Base-by-base conservation (phyloP, 1,140 invertebrate species). In the Pectinophora gossypiella region DNA sequence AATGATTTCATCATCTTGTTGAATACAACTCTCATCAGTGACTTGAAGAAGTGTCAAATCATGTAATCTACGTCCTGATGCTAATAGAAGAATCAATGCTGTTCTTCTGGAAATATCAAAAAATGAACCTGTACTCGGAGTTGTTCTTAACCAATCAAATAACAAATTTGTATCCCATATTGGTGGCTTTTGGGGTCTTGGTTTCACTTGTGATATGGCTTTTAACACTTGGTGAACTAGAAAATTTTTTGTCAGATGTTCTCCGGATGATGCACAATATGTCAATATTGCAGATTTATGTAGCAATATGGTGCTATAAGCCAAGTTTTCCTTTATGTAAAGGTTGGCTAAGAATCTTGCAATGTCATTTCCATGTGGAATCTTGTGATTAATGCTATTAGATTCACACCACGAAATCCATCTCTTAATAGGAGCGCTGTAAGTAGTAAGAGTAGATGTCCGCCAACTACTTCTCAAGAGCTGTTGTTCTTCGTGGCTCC, bases 41-140 rank as follows among this genome's bases (percentile, higher is more conserved):
- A 51, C 51, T 35, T 52, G 51, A 40, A 66, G 48, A 3, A 66
- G 57, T 13, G 62, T 71, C 5, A 72, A 43, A 42, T 72, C 69
- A 47, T 77, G 69, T 16, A 75, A 22, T 35, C 67, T 53, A 21
- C 65, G 47, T 21, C 63, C 72, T 2, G 68, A 76, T 6, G 53
- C 54, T 18, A 76, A 43, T 7, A 75, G 38, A 27, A 78, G 56
- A 15, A 78, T 36, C 0, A 59, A 35, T 21, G 68, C 61, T 35
- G 62, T 57, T 43, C 61, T 56, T 56, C 69, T 58, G 9, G 68
- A 59, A 10, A 68, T 36, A 36, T 73, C 51, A 44, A 64, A 64
- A 5, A 61, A 19, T 12, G 53, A 38, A 32, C 35, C 19, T 15
- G 9, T 38, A 13, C 10, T 9, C 1, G 23, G 51, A 4, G 22